These are phyloP conservation scores for Synergus gifuensis DNA, from an alignment of 2,888 invertebrate species.

Conservation along the genomic window DNA sequence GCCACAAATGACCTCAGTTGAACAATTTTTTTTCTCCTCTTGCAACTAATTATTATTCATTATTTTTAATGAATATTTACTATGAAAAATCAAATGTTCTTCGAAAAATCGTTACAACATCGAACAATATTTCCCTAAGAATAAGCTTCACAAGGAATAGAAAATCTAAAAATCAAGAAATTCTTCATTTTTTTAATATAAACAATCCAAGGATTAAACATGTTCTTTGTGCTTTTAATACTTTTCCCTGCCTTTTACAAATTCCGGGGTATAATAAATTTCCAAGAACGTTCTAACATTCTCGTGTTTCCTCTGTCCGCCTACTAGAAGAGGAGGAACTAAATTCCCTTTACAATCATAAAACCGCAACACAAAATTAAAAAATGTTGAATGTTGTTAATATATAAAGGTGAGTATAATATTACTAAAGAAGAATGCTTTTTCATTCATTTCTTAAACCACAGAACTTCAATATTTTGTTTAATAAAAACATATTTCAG, in stretches of 20 bases:
- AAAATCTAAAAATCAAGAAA: neutral
- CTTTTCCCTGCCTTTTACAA: neutral
- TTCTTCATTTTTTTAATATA: neutral
- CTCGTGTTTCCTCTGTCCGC: neutral
- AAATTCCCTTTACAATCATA: neutral
- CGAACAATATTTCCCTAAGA: neutral
- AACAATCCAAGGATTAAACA: neutral
- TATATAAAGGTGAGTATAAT: neutral
- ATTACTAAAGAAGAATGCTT: neutral
- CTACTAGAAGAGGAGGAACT: neutral
- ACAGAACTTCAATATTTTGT: neutral
- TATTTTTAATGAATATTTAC: neutral
- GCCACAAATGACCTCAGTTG: neutral
- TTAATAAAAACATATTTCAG: neutral
- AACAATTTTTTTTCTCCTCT: neutral
- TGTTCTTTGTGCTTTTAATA: neutral
- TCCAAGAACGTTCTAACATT: neutral
- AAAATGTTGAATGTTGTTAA: neutral
- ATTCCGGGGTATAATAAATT: neutral
- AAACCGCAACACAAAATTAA: neutral
- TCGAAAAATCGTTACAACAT: too few species aligned
- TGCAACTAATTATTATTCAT: neutral
- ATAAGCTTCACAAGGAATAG: neutral
- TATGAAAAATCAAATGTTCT: neutral
- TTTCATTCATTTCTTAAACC: neutral